phyloP scores from a whole-genome alignment of 2,888 invertebrate species.

The Lasioglossum figueresi region DNA sequence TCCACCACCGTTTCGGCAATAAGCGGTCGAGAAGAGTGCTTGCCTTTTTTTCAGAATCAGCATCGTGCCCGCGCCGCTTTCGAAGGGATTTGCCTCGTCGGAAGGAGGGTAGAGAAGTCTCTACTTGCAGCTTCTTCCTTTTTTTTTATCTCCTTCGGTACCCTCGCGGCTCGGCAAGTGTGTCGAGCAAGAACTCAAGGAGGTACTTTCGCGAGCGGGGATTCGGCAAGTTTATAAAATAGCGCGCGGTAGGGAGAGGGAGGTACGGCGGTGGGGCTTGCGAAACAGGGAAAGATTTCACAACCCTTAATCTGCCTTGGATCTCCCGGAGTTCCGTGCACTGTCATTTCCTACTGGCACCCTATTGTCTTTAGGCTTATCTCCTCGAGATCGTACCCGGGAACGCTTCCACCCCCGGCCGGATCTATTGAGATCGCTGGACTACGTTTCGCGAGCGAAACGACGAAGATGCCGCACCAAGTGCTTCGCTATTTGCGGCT shows the following conservation, averaged over 20 bases:
- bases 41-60: conserved; percentile 58
- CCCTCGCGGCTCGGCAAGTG: conserved; percentile 64
- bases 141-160: conserved; percentile 42
- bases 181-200: conserved; percentile 69
- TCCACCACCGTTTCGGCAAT: conserved; percentile 43
- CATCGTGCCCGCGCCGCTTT: conserved; percentile 64
- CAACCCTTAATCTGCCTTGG: conserved; percentile 75
- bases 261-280: conserved; percentile 31
- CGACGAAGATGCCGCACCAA: conserved; percentile 1
- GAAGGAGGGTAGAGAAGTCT: conserved; percentile 9
- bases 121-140: conserved; percentile 11
- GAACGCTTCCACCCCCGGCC: conserved; percentile 35
- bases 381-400: conserved; percentile 58
- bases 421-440: conserved; percentile 58
- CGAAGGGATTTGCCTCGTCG: conserved; percentile 66
- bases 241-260: conserved; percentile 25
- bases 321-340: conserved; percentile 66
- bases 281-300: conserved; percentile 66
- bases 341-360: conserved; percentile 75
- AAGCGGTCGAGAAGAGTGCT: conserved; percentile 35
- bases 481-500: conserved; percentile 9
- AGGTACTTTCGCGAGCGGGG: conserved; percentile 66
- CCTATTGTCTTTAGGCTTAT: conserved; percentile 79
- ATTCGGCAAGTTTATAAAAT: conserved; percentile 76
- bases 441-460: background rate